Conservation (phyloP, 2,888 invertebrate genomes). For the Drosophila mulleri region DNA sequence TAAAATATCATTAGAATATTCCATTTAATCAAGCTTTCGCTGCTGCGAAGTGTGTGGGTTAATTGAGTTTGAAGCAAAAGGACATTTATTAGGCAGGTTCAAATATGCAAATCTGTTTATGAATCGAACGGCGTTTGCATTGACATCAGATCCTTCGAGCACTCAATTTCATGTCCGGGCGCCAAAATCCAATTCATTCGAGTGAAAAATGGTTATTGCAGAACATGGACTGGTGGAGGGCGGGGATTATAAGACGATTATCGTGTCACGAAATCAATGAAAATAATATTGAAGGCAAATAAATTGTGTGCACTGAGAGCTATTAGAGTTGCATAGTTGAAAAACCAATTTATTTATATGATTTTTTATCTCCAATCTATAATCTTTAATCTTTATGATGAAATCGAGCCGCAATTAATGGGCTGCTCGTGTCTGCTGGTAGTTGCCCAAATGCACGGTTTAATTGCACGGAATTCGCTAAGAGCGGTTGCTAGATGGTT, state of each 20-base stretch:
- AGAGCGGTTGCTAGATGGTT: slow-evolving; percentile 26
- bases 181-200: slow-evolving; percentile 22
- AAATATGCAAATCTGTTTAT: slow-evolving; percentile 31
- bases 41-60: not conserved
- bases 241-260: slow-evolving; percentile 47
- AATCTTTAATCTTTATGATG: slow-evolving; percentile 67
- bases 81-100: slow-evolving; percentile 15
- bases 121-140: slow-evolving; percentile 10
- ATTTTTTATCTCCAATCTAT: slow-evolving; percentile 50
- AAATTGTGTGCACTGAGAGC: slow-evolving; percentile 44
- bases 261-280: slow-evolving; percentile 52
- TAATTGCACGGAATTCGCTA: slow-evolving; percentile 70
- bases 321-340: slow-evolving; percentile 38
- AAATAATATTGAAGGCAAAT: slow-evolving; percentile 49
- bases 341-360: slow-evolving; percentile 75
- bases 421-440: slow-evolving; percentile 37
- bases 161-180: slow-evolving; percentile 1
- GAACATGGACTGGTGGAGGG: too few species aligned
- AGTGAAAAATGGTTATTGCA: slow-evolving; percentile 34
- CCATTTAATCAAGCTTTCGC: not conserved
- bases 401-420: slow-evolving; percentile 74
- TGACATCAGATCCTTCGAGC: slow-evolving; percentile 3
- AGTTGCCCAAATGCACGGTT: slow-evolving; percentile 50
- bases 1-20: slow-evolving; percentile 1
- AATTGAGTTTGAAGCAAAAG: slow-evolving; percentile 19